Evolutionary conservation across 2,797 vertebrate genomes (phyloP).

Genomic region (Chelon auratus): DNA sequence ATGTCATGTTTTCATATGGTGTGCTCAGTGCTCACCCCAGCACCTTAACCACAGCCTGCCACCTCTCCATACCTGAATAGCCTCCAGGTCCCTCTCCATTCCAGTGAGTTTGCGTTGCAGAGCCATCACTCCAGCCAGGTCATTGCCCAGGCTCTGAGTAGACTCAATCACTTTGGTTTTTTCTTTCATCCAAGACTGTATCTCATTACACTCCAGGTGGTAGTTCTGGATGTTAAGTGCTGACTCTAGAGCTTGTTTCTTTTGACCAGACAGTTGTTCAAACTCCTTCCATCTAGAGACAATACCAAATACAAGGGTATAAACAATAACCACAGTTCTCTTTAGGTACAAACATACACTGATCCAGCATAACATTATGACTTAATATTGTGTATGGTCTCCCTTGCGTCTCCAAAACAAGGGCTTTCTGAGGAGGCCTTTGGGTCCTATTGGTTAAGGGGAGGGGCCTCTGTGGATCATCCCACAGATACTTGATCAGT

Average conservation of each 20-base stretch:
- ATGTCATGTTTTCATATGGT: conserved; percentile 5
- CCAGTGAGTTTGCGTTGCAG: conserved; percentile 95
- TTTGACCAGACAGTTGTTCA: conserved; percentile 87
- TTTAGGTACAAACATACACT: not conserved
- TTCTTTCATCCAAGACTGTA: conserved; percentile 95
- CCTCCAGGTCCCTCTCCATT: conserved; percentile 94
- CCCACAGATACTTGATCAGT: no score
- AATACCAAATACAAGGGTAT: conserved; percentile 12
- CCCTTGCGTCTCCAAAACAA: no score
- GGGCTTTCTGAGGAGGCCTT: no score
- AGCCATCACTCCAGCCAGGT: conserved; percentile 93
- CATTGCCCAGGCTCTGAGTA: conserved; percentile 93
- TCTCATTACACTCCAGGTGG: conserved; percentile 95
- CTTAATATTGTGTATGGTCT: no score
- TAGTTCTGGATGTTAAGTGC: conserved; percentile 96
- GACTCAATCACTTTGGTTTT: conserved; percentile 98
- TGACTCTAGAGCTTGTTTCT: conserved; percentile 90
- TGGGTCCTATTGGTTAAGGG: no score
- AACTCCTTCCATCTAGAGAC: conserved; percentile 91
- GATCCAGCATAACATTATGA: no score
- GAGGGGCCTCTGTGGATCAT: no score
- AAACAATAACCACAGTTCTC: not conserved
- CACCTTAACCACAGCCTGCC: not conserved
- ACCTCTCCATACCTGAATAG: conserved; percentile 87
- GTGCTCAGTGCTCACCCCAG: not conserved